Conservation (phyloP, 2,888 invertebrate genomes). For the Acronicta aceris region DNA sequence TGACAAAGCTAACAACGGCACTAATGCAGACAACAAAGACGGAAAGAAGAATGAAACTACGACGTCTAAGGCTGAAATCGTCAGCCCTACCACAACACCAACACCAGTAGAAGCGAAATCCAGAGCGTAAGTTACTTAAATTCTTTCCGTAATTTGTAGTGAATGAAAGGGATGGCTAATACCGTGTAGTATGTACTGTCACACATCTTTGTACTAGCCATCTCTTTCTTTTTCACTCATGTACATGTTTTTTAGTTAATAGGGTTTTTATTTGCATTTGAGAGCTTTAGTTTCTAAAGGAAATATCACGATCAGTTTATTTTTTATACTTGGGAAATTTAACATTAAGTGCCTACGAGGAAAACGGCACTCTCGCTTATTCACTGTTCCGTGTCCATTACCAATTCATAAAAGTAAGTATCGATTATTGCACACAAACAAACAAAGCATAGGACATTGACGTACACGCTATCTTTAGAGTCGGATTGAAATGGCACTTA, state of each 20-base stretch:
- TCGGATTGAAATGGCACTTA: conserved; percentile 8
- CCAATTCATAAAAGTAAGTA: conserved; percentile 40
- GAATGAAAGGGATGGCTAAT: no score
- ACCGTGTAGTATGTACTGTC: no score
- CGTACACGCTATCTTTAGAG: conserved; percentile 28
- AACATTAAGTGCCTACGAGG: neutral
- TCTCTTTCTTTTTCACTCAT: no score
- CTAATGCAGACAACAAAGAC: conserved; percentile 39
- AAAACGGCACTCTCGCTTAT: conserved; percentile 8
- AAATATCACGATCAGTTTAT: no score
- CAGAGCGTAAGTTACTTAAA: conserved; percentile 75
- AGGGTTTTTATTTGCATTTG: no score
- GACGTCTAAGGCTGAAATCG: conserved; percentile 49
- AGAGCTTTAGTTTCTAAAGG: no score
- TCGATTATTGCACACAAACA: conserved; percentile 38
- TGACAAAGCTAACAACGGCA: conserved; percentile 33
- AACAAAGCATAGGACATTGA: conserved; percentile 32
- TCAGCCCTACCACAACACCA: conserved; percentile 58
- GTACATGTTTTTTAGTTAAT: no score
- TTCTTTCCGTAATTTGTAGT: neutral
- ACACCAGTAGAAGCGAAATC: conserved; percentile 62
- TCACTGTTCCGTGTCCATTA: conserved; percentile 31
- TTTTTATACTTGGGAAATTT: no score
- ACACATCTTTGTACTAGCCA: no score
- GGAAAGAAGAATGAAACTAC: conserved; percentile 40